These are phyloP conservation scores for Menura novaehollandiae DNA, from an alignment of 2,113 vertebrate species.

Conservation along the genomic window DNA sequence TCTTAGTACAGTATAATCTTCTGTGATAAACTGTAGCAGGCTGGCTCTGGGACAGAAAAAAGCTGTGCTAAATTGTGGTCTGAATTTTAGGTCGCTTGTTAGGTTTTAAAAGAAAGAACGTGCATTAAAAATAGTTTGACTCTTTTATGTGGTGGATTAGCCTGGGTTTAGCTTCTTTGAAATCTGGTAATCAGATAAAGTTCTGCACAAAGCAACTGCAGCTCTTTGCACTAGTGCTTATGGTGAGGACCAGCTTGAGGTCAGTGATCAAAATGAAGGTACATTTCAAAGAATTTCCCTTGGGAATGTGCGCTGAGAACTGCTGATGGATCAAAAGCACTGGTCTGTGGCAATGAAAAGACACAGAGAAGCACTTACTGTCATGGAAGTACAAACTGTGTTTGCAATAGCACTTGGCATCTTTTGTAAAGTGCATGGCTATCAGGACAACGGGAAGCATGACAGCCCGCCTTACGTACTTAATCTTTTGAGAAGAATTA, in stretches of 20 bases:
- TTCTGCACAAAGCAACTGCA: constrained; percentile 48
- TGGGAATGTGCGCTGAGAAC: constrained; percentile 45
- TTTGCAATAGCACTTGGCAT: constrained; percentile 37
- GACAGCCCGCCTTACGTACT: constrained; percentile 1
- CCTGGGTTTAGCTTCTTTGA: constrained; percentile 63
- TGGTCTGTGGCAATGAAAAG: constrained; percentile 27
- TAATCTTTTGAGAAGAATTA: constrained; percentile 47
- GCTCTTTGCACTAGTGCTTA: constrained; percentile 51
- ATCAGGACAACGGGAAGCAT: constrained; percentile 6
- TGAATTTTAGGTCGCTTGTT: constrained; percentile 15
- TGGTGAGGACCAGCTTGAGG: constrained; percentile 35
- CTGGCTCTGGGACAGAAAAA: neutral
- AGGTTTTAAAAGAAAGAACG: constrained; percentile 32
- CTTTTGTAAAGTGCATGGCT: constrained; percentile 19
- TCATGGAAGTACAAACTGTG: constrained; percentile 17
- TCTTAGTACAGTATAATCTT: neutral
- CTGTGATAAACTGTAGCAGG: neutral
- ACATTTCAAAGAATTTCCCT: constrained; percentile 72
- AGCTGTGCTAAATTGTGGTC: neutral
- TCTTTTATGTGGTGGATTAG: constrained; percentile 61
- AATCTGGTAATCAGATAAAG: constrained; percentile 73
- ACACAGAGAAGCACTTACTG: constrained; percentile 41
- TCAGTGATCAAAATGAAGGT: constrained; percentile 71
- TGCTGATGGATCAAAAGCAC: constrained; percentile 65
- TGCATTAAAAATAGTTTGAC: constrained; percentile 57